Conservation (phyloP, 1,140 invertebrate genomes). For the Atta texana region DNA sequence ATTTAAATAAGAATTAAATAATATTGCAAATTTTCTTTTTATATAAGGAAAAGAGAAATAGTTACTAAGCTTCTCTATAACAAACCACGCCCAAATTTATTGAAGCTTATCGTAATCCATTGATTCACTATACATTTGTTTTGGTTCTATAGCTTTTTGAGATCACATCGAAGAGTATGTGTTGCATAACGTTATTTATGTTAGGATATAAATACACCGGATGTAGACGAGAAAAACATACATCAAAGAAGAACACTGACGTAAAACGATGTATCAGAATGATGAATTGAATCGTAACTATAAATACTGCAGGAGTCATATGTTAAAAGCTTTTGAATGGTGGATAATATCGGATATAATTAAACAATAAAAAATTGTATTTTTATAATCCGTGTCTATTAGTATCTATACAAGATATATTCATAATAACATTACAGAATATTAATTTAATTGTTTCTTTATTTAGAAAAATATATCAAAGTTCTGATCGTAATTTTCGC, state of each 20-base stretch:
- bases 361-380: background rate
- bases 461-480: background rate
- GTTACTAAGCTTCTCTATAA: background rate
- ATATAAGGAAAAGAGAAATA: background rate
- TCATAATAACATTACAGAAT: background rate
- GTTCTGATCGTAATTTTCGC: background rate
- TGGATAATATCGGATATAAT: background rate
- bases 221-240: slow-evolving; percentile 29
- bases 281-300: slow-evolving; percentile 20
- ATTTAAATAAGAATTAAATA: background rate
- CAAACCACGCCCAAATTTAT: slow-evolving; percentile 4
- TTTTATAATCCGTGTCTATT: background rate
- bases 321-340: background rate
- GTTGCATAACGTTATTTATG: slow-evolving; percentile 73
- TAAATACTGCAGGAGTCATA: slow-evolving; percentile 17
- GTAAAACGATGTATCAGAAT: slow-evolving; percentile 55
- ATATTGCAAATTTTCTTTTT: background rate
- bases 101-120: background rate
- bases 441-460: background rate
- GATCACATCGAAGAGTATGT: slow-evolving; percentile 26
- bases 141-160: background rate
- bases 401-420: background rate
- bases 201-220: slow-evolving; percentile 72
- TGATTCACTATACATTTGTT: slow-evolving; percentile 29
- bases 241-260: slow-evolving; percentile 54